phyloP scores from a whole-genome alignment of 2,888 invertebrate species.

The Apamea anceps region DNA sequence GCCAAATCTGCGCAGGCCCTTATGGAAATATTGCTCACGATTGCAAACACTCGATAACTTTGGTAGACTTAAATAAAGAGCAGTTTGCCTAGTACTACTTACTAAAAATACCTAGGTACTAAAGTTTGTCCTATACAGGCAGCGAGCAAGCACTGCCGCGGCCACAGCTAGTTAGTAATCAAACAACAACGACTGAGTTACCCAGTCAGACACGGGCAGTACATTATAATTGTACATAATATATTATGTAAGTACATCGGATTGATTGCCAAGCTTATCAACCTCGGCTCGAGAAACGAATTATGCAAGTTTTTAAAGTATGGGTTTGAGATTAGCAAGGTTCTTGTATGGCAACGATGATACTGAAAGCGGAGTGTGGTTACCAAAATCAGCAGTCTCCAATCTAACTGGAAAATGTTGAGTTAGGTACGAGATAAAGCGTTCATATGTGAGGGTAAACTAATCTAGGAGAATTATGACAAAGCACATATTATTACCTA shows the following conservation, averaged over 20 bases:
- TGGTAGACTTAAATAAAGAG: background rate
- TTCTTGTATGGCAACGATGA: background rate
- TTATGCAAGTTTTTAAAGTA: background rate
- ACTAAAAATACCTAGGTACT: background rate
- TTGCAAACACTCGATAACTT: background rate
- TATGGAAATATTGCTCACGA: background rate
- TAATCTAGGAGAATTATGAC: background rate
- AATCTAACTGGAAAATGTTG: background rate
- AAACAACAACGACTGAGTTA: background rate
- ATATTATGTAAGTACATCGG: background rate
- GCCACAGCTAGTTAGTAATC: too few relatives aligned
- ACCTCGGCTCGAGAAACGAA: background rate
- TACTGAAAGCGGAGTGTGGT: too few relatives aligned
- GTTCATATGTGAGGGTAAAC: background rate
- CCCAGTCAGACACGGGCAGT: background rate
- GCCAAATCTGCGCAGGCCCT: background rate
- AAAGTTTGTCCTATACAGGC: background rate
- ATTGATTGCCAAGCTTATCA: conserved; percentile 6
- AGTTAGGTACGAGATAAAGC: background rate
- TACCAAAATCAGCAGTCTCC: background rate
- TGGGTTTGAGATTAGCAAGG: background rate
- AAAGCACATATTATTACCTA: too few relatives aligned
- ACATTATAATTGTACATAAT: background rate
- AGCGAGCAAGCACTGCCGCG: too few relatives aligned
- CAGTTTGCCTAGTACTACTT: background rate